Conservation (phyloP, 2,888 invertebrate genomes). For the Gasteruption jaculator region DNA sequence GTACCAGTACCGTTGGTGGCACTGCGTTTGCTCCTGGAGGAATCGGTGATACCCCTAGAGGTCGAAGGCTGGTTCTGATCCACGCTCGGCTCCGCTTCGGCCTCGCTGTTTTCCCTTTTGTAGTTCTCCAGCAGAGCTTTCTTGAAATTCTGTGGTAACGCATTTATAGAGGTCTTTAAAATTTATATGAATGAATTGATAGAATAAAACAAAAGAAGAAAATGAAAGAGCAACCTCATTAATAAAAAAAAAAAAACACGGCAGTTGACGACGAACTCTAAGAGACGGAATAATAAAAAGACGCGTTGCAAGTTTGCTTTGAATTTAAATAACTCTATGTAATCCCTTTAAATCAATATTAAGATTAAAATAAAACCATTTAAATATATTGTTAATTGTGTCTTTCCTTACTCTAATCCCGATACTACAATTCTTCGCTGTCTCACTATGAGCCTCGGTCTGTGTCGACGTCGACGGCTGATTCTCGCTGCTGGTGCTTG, state of each 20-base stretch:
- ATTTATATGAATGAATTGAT: no score
- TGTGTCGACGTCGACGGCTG: conserved; percentile 22
- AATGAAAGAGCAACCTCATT: no score
- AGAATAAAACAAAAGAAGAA: no score
- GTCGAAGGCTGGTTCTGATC: conserved; percentile 25
- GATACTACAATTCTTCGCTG: no score
- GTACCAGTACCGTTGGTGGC: neutral
- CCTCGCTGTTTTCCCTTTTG: conserved; percentile 30
- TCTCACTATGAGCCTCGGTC: conserved; percentile 17
- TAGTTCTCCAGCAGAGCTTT: conserved; percentile 34
- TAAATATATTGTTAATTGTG: no score
- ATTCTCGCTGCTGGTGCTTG: conserved; percentile 14
- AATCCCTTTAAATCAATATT: no score
- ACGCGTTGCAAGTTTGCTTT: conserved; percentile 1
- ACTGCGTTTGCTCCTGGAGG: neutral
- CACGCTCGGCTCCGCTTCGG: conserved; percentile 12
- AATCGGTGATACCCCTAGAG: conserved; percentile 21
- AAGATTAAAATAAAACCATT: no score
- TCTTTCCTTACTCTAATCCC: no score
- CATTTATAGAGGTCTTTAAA: conserved; percentile 24
- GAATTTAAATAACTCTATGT: no score
- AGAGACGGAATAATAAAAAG: neutral
- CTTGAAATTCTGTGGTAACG: no score
- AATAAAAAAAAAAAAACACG: neutral
- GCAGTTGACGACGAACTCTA: neutral